Percentiles rank a stretch among this genome's conserved stretches.
These are phyloP conservation scores for Drosophila rufa DNA, from an alignment of 1,140 invertebrate species.

Conservation along the genomic window DNA sequence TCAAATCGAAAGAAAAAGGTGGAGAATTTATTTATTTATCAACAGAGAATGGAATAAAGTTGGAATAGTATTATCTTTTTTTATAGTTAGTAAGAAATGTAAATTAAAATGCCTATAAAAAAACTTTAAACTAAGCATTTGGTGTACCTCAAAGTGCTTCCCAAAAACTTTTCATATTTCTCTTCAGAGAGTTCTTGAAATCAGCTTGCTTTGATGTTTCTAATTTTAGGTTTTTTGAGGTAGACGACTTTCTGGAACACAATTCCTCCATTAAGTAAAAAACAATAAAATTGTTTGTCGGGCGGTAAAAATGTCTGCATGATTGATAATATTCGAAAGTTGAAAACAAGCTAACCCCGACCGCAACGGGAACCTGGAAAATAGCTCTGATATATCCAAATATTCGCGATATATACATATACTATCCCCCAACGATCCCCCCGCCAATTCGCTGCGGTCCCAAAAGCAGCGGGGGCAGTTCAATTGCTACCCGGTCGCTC, in stretches of 20 bases:
- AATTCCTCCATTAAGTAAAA: constrained; percentile 44
- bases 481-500: constrained; percentile 74
- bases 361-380: constrained; percentile 37
- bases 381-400: constrained; percentile 24
- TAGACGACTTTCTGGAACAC: constrained; percentile 33
- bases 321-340: constrained; percentile 64
- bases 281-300: constrained; percentile 30
- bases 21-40: not conserved
- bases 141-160: not conserved
- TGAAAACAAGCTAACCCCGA: constrained; percentile 30
- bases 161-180: constrained; percentile 1
- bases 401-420: constrained; percentile 57
- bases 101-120: not conserved
- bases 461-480: constrained; percentile 47
- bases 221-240: constrained; percentile 19
- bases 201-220: constrained; percentile 31
- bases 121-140: constrained; percentile 1
- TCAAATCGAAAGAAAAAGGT: not conserved
- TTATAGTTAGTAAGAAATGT: not conserved
- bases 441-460: constrained; percentile 35
- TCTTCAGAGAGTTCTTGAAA: constrained; percentile 29
- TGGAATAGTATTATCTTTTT: not conserved
- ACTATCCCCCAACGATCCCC: constrained; percentile 7
- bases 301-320: constrained; percentile 56
- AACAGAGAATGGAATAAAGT: not conserved